Conservation (phyloP, 2,888 invertebrate genomes). For the Diarsia rubi region DNA sequence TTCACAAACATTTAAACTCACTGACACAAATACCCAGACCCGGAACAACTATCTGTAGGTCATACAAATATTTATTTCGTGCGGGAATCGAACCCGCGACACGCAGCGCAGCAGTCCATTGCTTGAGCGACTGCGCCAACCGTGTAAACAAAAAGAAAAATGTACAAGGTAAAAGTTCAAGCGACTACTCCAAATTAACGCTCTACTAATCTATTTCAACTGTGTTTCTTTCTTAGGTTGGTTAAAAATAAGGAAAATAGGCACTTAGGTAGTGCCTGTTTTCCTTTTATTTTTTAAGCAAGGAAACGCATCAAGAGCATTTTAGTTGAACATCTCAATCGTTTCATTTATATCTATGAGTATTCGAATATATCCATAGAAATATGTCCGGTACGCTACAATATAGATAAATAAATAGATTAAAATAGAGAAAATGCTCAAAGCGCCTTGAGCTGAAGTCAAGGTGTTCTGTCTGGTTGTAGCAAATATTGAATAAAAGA, state of each 20-base stretch:
- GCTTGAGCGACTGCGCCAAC: no score
- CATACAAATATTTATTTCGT: no score
- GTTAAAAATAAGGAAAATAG: no score
- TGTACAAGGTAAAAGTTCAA: not conserved
- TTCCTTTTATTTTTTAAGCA: not conserved
- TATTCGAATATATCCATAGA: no score
- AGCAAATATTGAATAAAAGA: slow-evolving; percentile 2
- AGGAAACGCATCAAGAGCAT: not conserved
- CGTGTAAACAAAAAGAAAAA: no score
- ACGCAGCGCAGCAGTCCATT: no score
- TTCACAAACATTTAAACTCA: no score
- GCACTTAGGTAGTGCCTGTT: not conserved
- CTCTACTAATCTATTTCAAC: not conserved
- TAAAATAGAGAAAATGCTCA: slow-evolving; percentile 1
- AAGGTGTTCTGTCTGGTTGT: slow-evolving; percentile 24
- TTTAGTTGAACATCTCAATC: not conserved
- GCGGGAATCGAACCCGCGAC: no score
- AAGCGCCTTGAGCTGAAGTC: slow-evolving; percentile 11
- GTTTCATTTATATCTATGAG: not conserved
- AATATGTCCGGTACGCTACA: not conserved
- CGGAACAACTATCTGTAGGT: no score
- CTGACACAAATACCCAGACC: no score
- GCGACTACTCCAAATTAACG: not conserved
- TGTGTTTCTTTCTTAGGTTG: not conserved
- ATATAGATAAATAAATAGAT: not conserved